Evolutionary conservation across 1,140 invertebrate genomes (phyloP).

Genomic region (Drosophila miranda): DNA sequence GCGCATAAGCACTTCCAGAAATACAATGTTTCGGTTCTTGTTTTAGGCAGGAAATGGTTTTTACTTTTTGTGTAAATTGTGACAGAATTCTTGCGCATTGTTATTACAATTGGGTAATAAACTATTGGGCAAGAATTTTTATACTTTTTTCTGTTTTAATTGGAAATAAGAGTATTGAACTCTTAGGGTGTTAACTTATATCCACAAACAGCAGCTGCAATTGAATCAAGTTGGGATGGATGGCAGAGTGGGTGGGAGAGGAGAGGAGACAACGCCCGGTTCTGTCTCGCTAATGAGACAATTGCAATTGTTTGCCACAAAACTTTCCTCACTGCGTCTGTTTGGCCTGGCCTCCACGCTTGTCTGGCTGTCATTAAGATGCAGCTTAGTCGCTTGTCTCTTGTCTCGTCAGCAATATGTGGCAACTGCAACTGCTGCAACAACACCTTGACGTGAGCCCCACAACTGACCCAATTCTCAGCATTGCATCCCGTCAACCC

Average conservation of each 20-base stretch:
- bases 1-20: too few relatives aligned
- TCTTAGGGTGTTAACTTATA: too few relatives aligned
- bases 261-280: constrained; percentile 34
- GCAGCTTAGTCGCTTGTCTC: constrained; percentile 50
- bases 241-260: constrained; percentile 1
- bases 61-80: too few relatives aligned
- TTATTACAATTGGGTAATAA: too few relatives aligned
- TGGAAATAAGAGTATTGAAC: too few relatives aligned
- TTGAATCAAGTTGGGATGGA: neutral
- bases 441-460: constrained; percentile 68
- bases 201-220: constrained; percentile 35
- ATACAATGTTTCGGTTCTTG: too few relatives aligned
- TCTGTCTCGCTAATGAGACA: constrained; percentile 77
- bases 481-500: constrained; percentile 1
- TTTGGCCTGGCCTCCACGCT: constrained; percentile 12
- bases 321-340: constrained; percentile 54
- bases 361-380: constrained; percentile 67
- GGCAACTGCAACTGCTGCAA: constrained; percentile 33
- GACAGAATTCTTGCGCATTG: too few relatives aligned
- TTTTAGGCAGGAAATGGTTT: too few relatives aligned
- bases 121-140: too few relatives aligned
- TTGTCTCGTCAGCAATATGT: constrained; percentile 39
- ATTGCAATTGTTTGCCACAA: constrained; percentile 71
- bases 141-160: too few relatives aligned
- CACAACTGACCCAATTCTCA: constrained; percentile 73